Conservation (phyloP, 2,797 vertebrate genomes). For the Anguilla megastoma region DNA sequence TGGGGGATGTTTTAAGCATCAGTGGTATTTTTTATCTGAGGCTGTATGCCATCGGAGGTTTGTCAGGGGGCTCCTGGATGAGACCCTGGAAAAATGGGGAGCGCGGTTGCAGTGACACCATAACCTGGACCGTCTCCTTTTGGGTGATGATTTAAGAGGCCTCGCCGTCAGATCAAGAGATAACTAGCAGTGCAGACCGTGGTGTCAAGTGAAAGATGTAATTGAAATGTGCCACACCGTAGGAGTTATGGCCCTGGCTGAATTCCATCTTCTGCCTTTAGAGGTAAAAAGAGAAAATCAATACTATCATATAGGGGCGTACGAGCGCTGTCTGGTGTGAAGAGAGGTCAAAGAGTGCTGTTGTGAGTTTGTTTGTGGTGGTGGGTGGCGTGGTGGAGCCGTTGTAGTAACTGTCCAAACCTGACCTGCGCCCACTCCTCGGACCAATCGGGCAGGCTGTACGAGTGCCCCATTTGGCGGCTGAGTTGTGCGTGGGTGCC, state of each 20-base stretch:
- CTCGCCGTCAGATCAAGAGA: slow-evolving; percentile 51
- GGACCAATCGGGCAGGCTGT: not conserved
- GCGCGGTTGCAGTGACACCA: fast-evolving
- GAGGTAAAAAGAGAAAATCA: slow-evolving; percentile 51
- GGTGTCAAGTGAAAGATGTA: slow-evolving; percentile 61
- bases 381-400: fast-evolving
- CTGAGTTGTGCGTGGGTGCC: not conserved
- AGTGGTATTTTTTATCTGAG: slow-evolving; percentile 11
- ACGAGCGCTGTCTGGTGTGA: slow-evolving; percentile 37
- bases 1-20: not conserved
- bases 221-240: slow-evolving; percentile 63
- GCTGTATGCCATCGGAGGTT: not conserved
- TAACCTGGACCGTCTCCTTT: not conserved
- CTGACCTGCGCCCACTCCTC: not conserved
- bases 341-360: slow-evolving; percentile 30
- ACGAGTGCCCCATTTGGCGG: not conserved
- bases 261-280: slow-evolving; percentile 52
- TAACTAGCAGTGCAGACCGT: slow-evolving; percentile 48
- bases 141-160: slow-evolving; percentile 54
- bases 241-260: slow-evolving; percentile 60
- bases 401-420: not conserved
- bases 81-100: not conserved
- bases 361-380: not conserved
- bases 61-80: slow-evolving; percentile 2
- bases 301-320: slow-evolving; percentile 54